Evolutionary conservation across 2,113 vertebrate species (phyloP).

Genomic region (Cisticola juncidis): DNA sequence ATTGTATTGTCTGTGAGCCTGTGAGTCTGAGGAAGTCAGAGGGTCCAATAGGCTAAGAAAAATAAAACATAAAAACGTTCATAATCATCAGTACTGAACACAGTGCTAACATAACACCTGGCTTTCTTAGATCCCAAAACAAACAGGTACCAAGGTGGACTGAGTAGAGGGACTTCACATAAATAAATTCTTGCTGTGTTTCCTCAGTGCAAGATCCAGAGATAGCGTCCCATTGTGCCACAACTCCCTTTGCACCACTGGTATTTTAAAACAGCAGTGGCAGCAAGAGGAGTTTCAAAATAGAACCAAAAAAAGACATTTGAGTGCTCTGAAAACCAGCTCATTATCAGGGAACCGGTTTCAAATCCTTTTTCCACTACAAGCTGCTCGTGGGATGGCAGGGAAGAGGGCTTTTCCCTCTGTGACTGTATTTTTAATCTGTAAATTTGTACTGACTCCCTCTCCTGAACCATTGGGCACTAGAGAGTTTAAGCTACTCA

Average conservation of each 20-base stretch:
- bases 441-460: not conserved
- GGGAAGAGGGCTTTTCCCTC: not conserved
- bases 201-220: not conserved
- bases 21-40: not conserved
- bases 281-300: not conserved
- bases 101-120: not conserved
- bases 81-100: not conserved
- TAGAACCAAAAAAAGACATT: not conserved
- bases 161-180: not conserved
- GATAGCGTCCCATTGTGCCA: not conserved
- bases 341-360: not conserved
- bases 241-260: not conserved
- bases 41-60: not conserved
- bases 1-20: not conserved
- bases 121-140: not conserved
- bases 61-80: not conserved
- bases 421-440: not conserved
- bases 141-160: not conserved
- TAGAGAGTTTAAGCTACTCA: not conserved
- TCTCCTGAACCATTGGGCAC: not conserved
- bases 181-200: not conserved
- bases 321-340: not conserved
- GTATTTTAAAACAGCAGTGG: not conserved
- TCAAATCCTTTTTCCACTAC: not conserved
- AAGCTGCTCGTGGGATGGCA: not conserved